phyloP scores from a whole-genome alignment of 2,888 invertebrate genomes.

The Apotomis capreana region DNA sequence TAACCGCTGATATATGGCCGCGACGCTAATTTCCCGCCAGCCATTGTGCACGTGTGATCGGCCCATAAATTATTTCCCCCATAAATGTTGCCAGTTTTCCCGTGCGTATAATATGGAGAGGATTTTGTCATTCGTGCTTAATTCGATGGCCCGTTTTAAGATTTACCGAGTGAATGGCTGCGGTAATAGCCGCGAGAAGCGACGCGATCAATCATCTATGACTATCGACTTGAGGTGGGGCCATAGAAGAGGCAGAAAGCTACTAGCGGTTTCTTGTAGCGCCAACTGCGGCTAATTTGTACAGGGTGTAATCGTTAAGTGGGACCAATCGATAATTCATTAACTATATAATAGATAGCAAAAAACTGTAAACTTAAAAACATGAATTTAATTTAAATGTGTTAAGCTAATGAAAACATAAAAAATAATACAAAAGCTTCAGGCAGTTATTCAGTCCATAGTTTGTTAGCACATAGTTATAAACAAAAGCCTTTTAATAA shows the following conservation, averaged over 20 bases:
- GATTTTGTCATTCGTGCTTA: constrained; percentile 48
- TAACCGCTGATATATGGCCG: not conserved
- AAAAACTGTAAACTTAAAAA: too few relatives aligned
- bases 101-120: constrained; percentile 39
- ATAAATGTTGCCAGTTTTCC: constrained; percentile 40
- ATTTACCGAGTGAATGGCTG: constrained; percentile 61
- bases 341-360: too few relatives aligned
- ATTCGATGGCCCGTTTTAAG: constrained; percentile 56
- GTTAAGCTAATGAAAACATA: too few relatives aligned
- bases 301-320: too few relatives aligned
- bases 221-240: constrained; percentile 50
- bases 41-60: constrained; percentile 31
- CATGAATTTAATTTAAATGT: too few relatives aligned
- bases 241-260: not conserved
- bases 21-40: constrained; percentile 6
- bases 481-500: too few relatives aligned
- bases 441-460: too few relatives aligned
- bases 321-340: too few relatives aligned
- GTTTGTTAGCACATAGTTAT: too few relatives aligned
- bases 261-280: not conserved
- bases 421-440: too few relatives aligned
- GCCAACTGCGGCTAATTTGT: too few relatives aligned
- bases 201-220: constrained; percentile 64
- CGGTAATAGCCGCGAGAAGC: constrained; percentile 59
- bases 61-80: constrained; percentile 30